Conservation (phyloP, 2,113 vertebrate genomes). For the Trichechus manatus region DNA sequence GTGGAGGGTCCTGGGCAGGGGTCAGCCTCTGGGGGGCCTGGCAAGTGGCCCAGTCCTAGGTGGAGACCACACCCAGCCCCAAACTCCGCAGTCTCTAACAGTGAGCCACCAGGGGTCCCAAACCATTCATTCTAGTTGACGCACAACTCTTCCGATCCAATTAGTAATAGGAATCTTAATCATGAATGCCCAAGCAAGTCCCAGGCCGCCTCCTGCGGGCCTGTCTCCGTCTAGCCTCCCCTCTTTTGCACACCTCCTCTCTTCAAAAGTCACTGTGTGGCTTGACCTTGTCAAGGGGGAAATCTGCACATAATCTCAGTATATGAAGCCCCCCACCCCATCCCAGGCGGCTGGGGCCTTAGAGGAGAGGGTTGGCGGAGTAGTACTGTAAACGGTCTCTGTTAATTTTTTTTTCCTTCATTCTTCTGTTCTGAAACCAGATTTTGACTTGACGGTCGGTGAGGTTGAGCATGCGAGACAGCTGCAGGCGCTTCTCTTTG, state of each 20-base stretch:
- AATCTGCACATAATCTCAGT: constrained; percentile 87
- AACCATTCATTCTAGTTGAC: constrained; percentile 84
- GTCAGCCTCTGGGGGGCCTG: constrained; percentile 49
- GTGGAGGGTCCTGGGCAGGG: constrained; percentile 60
- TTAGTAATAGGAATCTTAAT: constrained; percentile 61
- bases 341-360: constrained; percentile 83
- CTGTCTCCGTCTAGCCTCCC: constrained; percentile 74
- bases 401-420: constrained; percentile 99
- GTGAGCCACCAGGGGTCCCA: constrained; percentile 83
- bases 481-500: constrained; percentile 98
- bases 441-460: constrained; percentile 99
- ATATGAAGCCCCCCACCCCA: constrained; percentile 80
- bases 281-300: constrained; percentile 91
- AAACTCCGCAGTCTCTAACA: constrained; percentile 70
- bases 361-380: constrained; percentile 97
- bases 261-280: constrained; percentile 84
- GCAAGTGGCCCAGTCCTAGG: constrained; percentile 75
- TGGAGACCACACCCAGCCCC: constrained; percentile 85
- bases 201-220: constrained; percentile 71
- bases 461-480: constrained; percentile 98
- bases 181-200: constrained; percentile 65
- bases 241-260: constrained; percentile 82
- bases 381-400: constrained; percentile 99
- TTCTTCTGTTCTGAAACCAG: constrained; percentile 99
- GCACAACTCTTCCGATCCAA: constrained; percentile 74